Base-by-base conservation (phyloP, 2,113 vertebrate genomes). In the Scytalopus superciliaris region DNA sequence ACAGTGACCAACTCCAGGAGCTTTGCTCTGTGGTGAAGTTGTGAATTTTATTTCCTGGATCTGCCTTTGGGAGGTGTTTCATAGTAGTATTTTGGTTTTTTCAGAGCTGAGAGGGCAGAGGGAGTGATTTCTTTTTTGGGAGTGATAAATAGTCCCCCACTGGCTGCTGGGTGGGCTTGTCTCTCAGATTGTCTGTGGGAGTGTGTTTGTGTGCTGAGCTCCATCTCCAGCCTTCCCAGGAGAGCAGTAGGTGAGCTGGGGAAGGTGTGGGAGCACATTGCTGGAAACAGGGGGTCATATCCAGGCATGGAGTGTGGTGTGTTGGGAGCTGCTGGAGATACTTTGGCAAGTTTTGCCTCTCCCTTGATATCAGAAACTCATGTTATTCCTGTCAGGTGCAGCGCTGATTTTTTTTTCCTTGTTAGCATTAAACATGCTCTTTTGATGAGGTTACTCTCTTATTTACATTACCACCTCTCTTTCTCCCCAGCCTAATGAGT, bases 391-490 rank as follows among this genome's bases (percentile, higher is more conserved):
- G 17, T 87, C 73, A 77, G 68, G 60, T 89, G 22, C 64, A 53
- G 59, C 12, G 19, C 31, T 69, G 67, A 4, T 39, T 52, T 50
- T 73, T 57, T 53, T 44, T 59, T 59, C 28, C 42, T 57, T 78
- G 60, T 89, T 94, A 90, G 45, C 53, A 49, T 89, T 81, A 75
- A 85, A 44, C 24, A 13, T 10, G 21, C 67, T 84, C 47, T 92
- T 62, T 70, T 87, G 91, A 78, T 92, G 86, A 90, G 47, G 52
- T 87, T 87, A 45, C 40, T 70, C 44, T 91, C 60, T 30, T 90
- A 47, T 78, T 94, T 93, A 28, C 68, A 28, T 87, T 79, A 28
- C 64, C 76, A 44, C 35, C 52, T 84, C 73, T 78, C 9, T 63
- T 87, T 76, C 69, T 92, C 14, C 33, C 33, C 14, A 44, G 39